Percentiles rank a stretch among this genome's conserved stretches.
These are phyloP conservation scores for Rhincodon typus DNA, from an alignment of 2,797 vertebrate species.

Conservation along the genomic window DNA sequence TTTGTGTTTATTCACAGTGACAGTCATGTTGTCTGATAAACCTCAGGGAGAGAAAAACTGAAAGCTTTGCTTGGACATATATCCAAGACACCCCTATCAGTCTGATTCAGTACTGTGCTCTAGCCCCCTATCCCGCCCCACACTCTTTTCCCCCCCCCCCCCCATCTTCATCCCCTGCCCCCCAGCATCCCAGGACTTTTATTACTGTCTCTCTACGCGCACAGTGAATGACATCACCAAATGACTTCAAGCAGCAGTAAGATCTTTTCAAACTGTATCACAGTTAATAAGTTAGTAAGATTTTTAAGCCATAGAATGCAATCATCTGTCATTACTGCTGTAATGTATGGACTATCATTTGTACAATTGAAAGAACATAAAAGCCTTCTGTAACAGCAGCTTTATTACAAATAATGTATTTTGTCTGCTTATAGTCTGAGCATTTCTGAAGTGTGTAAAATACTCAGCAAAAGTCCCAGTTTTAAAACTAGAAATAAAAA, in stretches of 20 bases:
- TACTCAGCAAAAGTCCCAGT: not conserved
- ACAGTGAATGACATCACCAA: not conserved
- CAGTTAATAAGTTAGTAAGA: not conserved
- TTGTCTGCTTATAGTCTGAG: not conserved
- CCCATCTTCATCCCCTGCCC: too few species aligned
- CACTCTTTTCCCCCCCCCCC: too few species aligned
- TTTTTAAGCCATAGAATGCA: not conserved
- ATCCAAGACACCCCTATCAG: not conserved
- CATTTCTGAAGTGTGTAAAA: not conserved
- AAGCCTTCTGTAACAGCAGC: not conserved
- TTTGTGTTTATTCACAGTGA: not conserved
- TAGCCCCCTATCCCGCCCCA: too few species aligned
- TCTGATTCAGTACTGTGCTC: not conserved
- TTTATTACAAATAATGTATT: not conserved
- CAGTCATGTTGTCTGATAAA: not conserved
- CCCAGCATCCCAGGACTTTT: too few species aligned
- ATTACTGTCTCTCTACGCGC: not conserved
- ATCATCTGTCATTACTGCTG: not conserved
- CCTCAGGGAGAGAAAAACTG: not conserved
- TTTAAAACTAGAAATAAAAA: not conserved
- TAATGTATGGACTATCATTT: not conserved
- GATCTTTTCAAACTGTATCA: not conserved
- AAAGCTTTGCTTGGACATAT: not conserved
- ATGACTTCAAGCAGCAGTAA: too few species aligned
- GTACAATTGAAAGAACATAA: not conserved